phyloP scores from a whole-genome alignment of 2,113 vertebrate genomes.

The Pachycephala philippinensis region DNA sequence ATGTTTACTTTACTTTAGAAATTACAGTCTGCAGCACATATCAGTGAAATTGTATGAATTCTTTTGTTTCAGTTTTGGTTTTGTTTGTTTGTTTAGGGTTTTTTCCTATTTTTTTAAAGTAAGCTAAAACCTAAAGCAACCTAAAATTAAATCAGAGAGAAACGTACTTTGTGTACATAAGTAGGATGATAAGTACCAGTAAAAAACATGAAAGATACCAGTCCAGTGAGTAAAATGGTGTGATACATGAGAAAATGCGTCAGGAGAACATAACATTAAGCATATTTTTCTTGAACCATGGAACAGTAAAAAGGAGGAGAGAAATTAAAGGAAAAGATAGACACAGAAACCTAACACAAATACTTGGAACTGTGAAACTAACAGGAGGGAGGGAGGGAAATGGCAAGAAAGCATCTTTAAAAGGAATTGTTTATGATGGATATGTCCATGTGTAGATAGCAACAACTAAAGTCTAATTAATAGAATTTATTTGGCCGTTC shows the following conservation, averaged over 20 bases:
- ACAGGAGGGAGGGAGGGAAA: background rate
- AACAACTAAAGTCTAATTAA: background rate
- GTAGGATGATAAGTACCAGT: background rate
- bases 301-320: background rate
- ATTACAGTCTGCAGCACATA: background rate
- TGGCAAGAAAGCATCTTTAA: background rate
- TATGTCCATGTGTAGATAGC: fast-evolving
- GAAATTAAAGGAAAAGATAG: background rate
- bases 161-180: background rate
- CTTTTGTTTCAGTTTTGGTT: background rate
- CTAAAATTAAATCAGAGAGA: background rate
- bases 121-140: background rate
- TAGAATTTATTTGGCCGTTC: background rate
- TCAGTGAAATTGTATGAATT: background rate
- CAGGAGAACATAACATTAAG: background rate
- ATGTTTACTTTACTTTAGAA: background rate
- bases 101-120: background rate
- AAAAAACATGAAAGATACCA: background rate
- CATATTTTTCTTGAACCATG: background rate
- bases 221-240: background rate
- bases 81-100: background rate
- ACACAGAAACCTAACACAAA: background rate
- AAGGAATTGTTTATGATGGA: background rate
- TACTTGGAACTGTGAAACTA: background rate
- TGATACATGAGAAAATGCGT: background rate